Percentiles rank a stretch among this genome's conserved stretches.
These are phyloP conservation scores for Orussus abietinus DNA, from an alignment of 1,140 invertebrate species.

Conservation along the genomic window DNA sequence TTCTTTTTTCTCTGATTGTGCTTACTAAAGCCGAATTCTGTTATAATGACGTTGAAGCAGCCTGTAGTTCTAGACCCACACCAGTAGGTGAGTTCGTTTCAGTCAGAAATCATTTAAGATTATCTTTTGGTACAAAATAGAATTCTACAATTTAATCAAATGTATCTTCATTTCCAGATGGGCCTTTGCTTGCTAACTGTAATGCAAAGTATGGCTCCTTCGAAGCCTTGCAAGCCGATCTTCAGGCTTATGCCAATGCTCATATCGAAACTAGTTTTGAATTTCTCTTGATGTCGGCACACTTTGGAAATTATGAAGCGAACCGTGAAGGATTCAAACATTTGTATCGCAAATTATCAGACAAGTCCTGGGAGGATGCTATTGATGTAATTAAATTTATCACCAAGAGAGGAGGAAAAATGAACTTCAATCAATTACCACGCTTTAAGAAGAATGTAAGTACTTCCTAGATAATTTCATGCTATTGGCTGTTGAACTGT, in stretches of 20 bases:
- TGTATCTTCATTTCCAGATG: slow-evolving; percentile 25
- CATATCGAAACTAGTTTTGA: slow-evolving; percentile 69
- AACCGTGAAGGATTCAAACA: slow-evolving; percentile 73
- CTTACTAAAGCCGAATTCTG: slow-evolving; percentile 58
- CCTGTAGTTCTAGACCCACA: slow-evolving; percentile 51
- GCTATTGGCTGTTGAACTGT: slow-evolving; percentile 3
- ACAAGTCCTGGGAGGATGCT: slow-evolving; percentile 68
- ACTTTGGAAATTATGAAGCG: slow-evolving; percentile 73
- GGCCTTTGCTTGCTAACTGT: slow-evolving; percentile 52
- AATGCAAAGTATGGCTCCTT: slow-evolving; percentile 67
- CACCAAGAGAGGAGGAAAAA: slow-evolving; percentile 63
- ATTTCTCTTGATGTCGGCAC: slow-evolving; percentile 68
- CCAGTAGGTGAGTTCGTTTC: slow-evolving; percentile 38
- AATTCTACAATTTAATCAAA: slow-evolving; percentile 6
- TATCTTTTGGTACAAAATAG: neutral
- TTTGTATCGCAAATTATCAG: slow-evolving; percentile 69
- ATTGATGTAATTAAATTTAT: slow-evolving; percentile 74
- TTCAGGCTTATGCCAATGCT: slow-evolving; percentile 61
- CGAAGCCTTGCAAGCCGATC: slow-evolving; percentile 43
- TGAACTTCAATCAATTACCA: slow-evolving; percentile 47
- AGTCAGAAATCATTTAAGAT: slow-evolving; percentile 5
- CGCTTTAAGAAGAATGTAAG: slow-evolving; percentile 32
- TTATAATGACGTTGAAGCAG: slow-evolving; percentile 58
- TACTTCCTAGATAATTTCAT: slow-evolving; percentile 9
- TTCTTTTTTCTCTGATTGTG: slow-evolving; percentile 53